These are phyloP conservation scores for Scaptodrosophila lebanonensis DNA, from an alignment of 1,140 invertebrate genomes.

Conservation along the genomic window DNA sequence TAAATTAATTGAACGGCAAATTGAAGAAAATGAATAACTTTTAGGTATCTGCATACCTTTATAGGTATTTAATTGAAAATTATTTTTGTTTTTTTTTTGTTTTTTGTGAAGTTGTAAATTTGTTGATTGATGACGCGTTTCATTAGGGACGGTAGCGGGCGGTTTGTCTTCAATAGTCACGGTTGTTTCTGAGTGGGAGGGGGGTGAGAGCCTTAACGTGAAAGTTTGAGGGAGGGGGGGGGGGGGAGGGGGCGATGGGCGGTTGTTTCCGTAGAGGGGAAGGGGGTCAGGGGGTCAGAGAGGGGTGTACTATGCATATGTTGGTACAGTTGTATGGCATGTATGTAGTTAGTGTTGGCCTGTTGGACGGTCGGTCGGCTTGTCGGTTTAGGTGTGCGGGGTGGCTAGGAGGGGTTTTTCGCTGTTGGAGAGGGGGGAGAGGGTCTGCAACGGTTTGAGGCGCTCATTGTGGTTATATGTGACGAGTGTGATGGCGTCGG, in stretches of 20 bases:
- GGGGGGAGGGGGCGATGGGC: neutral
- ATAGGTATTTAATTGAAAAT: too few relatives aligned
- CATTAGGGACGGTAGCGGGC: neutral
- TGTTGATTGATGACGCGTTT: neutral
- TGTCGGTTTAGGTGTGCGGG: neutral
- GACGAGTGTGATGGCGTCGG: constrained; percentile 3
- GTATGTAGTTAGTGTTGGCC: too few relatives aligned
- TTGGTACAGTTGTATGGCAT: too few relatives aligned
- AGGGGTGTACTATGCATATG: too few relatives aligned
- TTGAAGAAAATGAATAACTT: constrained; percentile 9
- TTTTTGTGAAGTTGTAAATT: constrained; percentile 10
- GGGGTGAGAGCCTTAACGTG: neutral
- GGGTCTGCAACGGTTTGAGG: constrained; percentile 36
- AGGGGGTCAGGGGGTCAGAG: too few relatives aligned
- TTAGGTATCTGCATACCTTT: too few relatives aligned
- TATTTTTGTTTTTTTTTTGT: constrained; percentile 5
- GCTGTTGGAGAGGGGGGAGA: constrained; percentile 4
- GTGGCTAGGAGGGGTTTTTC: neutral
- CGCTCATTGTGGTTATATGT: constrained; percentile 41
- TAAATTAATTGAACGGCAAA: neutral
- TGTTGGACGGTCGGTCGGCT: constrained; percentile 5
- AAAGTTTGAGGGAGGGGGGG: neutral
- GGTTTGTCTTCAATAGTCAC: constrained; percentile 24
- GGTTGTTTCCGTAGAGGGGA: constrained; percentile 26
- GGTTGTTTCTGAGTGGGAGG: constrained; percentile 9